Conservation (phyloP, 2,113 vertebrate species). For the Prinia subflava region DNA sequence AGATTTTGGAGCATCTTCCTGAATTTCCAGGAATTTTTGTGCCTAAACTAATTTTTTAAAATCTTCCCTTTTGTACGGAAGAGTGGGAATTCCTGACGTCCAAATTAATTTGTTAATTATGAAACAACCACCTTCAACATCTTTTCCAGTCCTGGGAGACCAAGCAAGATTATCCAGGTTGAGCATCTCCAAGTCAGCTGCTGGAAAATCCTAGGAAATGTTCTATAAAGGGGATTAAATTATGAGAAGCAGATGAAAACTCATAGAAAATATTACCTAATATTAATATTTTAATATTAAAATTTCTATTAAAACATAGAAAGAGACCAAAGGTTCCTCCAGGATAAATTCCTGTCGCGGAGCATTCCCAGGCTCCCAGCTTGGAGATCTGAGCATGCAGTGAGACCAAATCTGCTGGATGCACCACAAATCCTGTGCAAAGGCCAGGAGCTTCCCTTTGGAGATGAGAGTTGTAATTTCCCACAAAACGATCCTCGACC, state of each 20-base stretch:
- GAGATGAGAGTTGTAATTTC: not conserved
- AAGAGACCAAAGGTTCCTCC: not conserved
- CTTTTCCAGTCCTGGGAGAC: not conserved
- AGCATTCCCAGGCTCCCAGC: not conserved
- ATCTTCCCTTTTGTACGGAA: rapidly evolving
- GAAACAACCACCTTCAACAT: not conserved
- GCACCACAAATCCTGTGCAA: not conserved
- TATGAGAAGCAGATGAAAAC: not conserved
- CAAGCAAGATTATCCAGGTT: not conserved
- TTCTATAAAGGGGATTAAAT: not conserved
- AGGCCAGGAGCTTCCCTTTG: not conserved
- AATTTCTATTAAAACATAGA: not conserved
- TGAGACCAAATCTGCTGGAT: not conserved
- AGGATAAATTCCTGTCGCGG: not conserved
- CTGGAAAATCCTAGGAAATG: not conserved
- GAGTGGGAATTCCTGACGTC: not conserved
- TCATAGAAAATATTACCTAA: not conserved
- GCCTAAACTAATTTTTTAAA: not conserved
- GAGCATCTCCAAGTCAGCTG: not conserved
- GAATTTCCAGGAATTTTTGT: not conserved
- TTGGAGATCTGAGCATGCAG: not conserved
- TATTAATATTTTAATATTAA: not conserved
- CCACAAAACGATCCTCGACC: not conserved
- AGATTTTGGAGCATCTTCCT: not conserved
- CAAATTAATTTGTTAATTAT: not conserved